Percentiles rank a stretch among this genome's conserved stretches.
Conservation (phyloP, 2,888 invertebrate genomes). For the Pristionchus japonicus region DNA sequence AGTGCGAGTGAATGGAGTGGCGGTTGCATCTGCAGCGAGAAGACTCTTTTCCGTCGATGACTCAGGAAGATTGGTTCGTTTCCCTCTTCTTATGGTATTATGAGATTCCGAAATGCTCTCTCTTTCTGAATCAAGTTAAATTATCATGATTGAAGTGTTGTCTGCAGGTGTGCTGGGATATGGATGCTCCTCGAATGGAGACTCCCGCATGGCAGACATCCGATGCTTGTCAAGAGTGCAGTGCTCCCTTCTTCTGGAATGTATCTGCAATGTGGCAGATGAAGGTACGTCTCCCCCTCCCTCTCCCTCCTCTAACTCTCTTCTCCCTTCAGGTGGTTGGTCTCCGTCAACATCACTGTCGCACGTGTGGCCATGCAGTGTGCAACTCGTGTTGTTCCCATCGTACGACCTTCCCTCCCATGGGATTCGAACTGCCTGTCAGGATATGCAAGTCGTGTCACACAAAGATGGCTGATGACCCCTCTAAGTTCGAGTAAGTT, state of each 20-base stretch:
- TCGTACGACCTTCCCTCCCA: constrained; percentile 89
- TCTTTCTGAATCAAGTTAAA: neutral
- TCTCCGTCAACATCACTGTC: constrained; percentile 79
- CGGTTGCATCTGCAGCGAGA: constrained; percentile 86
- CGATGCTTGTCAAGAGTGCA: constrained; percentile 93
- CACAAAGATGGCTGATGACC: constrained; percentile 67
- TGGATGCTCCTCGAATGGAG: constrained; percentile 82
- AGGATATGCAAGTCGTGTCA: constrained; percentile 94
- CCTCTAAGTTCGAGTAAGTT: constrained; percentile 71
- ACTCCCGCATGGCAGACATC: constrained; percentile 96
- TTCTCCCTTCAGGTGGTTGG: constrained; percentile 63
- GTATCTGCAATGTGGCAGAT: constrained; percentile 98
- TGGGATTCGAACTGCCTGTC: constrained; percentile 98
- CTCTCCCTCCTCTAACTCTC: constrained; percentile 11
- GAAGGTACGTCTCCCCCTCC: constrained; percentile 75
- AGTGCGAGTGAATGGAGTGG: constrained; percentile 90
- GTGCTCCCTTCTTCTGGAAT: constrained; percentile 98
- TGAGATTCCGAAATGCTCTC: too few species aligned
- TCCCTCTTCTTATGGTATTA: too few species aligned
- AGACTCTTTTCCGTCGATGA: constrained; percentile 91
- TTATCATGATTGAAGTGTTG: neutral
- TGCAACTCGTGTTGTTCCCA: constrained; percentile 92
- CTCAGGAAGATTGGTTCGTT: constrained; percentile 85
- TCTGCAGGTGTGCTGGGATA: constrained; percentile 87
- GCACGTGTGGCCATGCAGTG: constrained; percentile 90